phyloP scores from a whole-genome alignment of 2,797 vertebrate genomes.

The Cossypha niveicapilla region DNA sequence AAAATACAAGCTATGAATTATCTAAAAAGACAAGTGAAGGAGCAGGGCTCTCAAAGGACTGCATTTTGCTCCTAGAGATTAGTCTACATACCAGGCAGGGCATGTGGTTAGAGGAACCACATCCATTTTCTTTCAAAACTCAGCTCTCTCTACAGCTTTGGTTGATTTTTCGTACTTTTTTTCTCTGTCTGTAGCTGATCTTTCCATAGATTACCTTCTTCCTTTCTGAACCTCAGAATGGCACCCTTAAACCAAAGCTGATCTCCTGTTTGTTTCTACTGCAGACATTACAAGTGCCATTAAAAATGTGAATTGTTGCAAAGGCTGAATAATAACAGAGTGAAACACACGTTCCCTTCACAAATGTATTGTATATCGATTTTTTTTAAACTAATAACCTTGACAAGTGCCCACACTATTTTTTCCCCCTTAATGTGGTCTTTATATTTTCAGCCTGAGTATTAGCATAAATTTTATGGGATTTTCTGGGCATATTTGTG shows the following conservation, averaged over 20 bases:
- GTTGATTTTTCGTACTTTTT: not conserved
- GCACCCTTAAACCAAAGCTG: not conserved
- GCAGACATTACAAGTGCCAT: not conserved
- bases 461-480: constrained; percentile 50
- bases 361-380: constrained; percentile 4
- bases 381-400: constrained; percentile 29
- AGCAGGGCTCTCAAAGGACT: not conserved
- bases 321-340: constrained; percentile 2
- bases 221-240: not conserved
- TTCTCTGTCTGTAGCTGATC: not conserved
- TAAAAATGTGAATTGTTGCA: not conserved
- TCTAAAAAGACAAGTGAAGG: not conserved
- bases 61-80: not conserved
- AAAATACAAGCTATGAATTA: not conserved
- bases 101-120: not conserved
- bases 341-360: not conserved
- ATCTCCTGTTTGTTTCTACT: not conserved
- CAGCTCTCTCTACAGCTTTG: not conserved
- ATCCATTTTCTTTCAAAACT: not conserved
- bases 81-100: not conserved
- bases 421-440: constrained; percentile 29
- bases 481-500: constrained; percentile 35
- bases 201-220: not conserved
- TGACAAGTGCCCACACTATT: not conserved
- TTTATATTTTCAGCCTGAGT: constrained; percentile 37